Evolutionary conservation across 1,140 invertebrate genomes (phyloP).

Genomic region (Zaprionus africanus): DNA sequence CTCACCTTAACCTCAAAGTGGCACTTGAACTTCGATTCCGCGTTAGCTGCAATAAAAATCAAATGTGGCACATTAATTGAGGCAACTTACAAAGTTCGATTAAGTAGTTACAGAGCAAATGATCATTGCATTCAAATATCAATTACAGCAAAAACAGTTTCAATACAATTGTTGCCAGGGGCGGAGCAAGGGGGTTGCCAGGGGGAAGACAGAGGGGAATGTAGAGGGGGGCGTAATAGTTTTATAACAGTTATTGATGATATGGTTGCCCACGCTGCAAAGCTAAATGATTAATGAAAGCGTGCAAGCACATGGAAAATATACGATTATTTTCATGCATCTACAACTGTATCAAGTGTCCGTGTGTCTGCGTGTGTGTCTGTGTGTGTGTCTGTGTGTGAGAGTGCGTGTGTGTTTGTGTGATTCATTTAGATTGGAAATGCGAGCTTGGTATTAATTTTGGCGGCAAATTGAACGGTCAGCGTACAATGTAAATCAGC

Average conservation of each 20-base stretch:
- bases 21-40: neutral
- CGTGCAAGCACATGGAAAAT: conserved; percentile 9
- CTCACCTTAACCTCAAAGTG: neutral
- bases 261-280: neutral
- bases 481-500: conserved; percentile 22
- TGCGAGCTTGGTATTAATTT: conserved; percentile 24
- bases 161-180: neutral
- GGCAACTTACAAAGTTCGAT: neutral
- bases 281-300: conserved; percentile 33
- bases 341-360: neutral
- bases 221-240: conserved; percentile 2
- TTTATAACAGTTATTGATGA: conserved; percentile 37
- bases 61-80: neutral
- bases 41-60: neutral
- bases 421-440: conserved; percentile 16
- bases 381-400: neutral
- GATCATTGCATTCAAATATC: neutral
- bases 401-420: too few species aligned
- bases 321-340: neutral
- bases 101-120: neutral
- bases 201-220: neutral
- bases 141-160: neutral
- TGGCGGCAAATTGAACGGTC: conserved; percentile 23
- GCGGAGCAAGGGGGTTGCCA: too few species aligned
- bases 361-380: neutral